Evolutionary conservation across 2,888 invertebrate species (phyloP).

Genomic region (Lasioglossum leucozonium): DNA sequence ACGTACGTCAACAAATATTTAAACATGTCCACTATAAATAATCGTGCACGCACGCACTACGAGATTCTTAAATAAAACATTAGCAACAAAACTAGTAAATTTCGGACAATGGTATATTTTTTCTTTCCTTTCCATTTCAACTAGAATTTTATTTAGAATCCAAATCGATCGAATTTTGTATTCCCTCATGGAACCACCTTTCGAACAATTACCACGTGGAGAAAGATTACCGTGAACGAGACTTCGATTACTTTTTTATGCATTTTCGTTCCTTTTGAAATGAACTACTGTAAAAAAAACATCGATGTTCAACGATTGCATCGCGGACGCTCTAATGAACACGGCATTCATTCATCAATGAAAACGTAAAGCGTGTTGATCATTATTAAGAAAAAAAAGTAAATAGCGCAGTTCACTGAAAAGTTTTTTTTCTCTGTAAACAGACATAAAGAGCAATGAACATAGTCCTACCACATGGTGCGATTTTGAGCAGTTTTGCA

Average conservation of each 20-base stretch:
- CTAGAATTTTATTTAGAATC: slow-evolving; percentile 24
- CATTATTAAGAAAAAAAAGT: slow-evolving; percentile 30
- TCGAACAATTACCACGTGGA: background rate
- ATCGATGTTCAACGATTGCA: slow-evolving; percentile 19
- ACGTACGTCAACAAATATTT: slow-evolving; percentile 43
- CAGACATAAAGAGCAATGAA: slow-evolving; percentile 63
- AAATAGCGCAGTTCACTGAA: slow-evolving; percentile 43
- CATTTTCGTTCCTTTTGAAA: slow-evolving; percentile 4
- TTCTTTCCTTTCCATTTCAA: slow-evolving; percentile 7
- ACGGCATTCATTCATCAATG: slow-evolving; percentile 23
- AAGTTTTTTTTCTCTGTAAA: slow-evolving; percentile 35
- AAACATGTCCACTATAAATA: slow-evolving; percentile 49
- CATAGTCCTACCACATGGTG: slow-evolving; percentile 62
- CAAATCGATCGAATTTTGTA: slow-evolving; percentile 12
- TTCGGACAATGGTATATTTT: slow-evolving; percentile 22
- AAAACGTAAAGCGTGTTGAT: slow-evolving; percentile 37
- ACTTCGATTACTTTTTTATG: slow-evolving; percentile 14
- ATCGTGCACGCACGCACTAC: slow-evolving; percentile 46
- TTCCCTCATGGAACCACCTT: slow-evolving; percentile 5
- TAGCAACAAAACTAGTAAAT: slow-evolving; percentile 44
- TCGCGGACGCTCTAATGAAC: slow-evolving; percentile 14
- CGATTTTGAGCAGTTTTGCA: slow-evolving; percentile 65
- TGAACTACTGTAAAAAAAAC: slow-evolving; percentile 17
- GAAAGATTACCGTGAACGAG: slow-evolving; percentile 11
- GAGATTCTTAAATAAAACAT: slow-evolving; percentile 68